Evolutionary conservation across 1,140 invertebrate genomes (phyloP), one percentile per base, ranked within the genome.

Genomic region (Magallana angulata): DNA sequence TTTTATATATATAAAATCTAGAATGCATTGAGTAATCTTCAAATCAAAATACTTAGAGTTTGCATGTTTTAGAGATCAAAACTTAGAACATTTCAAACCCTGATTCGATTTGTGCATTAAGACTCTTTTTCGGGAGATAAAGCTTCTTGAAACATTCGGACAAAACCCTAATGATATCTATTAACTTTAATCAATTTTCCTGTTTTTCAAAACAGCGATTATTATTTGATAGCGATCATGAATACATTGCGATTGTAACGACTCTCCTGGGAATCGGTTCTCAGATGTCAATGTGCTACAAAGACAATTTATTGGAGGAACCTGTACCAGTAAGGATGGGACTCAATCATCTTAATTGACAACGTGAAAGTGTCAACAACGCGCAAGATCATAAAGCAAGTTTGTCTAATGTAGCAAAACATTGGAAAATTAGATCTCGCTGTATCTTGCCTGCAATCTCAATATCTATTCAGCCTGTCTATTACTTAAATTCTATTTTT

Each of bases 321-420:
- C 16, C 56, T 62, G 11, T 84, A 36, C 82, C 14, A 5, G 16
- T 59, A 48, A 48, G 82, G 59, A 58, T 84, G 56, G 48, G 57
- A 84, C 60, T 84, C 58, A 84, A 84, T 84, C 82, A 60, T 62
- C 57, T 60, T 84, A 84, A 84, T 84, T 84, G 82, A 84, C 57
- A 9, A 36, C 58, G 30, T 62, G 82, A 62, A 60, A 84, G 57
- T 84, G 82, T 84, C 57, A 84, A 84, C 82, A 84, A 60, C 57
- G 30, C 57, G 16, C 58, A 62, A 84, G 81, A 84, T 59, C 82
- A 84, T 84, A 84, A 84, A 84, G 82, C 82, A 84, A 84, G 82
- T 84, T 62, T 84, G 59, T 62, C 82, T 84, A 84, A 84, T 84
- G 82, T 84, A 84, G 82, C 82, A 84, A 58, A 84, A 84, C 82